Conservation (phyloP, 2,113 vertebrate genomes). For the Caracal caracal region DNA sequence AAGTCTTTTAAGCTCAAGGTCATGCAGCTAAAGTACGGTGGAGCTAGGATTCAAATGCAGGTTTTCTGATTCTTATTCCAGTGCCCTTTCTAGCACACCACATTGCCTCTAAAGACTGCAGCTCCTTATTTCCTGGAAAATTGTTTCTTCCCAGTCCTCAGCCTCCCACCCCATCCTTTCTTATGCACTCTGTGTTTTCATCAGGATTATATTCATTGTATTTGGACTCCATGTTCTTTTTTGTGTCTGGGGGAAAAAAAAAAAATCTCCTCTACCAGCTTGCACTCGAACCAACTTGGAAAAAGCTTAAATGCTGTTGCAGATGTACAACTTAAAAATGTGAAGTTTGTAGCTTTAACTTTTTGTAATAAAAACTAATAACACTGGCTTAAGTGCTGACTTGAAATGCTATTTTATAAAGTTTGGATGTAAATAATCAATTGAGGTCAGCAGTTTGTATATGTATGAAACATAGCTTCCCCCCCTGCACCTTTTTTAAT, state of each 20-base stretch:
- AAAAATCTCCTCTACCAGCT: constrained; percentile 60
- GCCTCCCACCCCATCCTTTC: not conserved
- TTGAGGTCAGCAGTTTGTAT: constrained; percentile 84
- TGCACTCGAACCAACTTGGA: constrained; percentile 69
- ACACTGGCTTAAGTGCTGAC: constrained; percentile 85
- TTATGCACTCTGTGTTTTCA: not conserved
- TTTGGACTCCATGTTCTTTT: constrained; percentile 54
- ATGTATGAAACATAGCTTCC: constrained; percentile 82
- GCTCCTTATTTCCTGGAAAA: constrained; percentile 15
- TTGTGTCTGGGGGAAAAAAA: not conserved
- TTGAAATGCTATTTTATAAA: constrained; percentile 87
- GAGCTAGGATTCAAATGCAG: not conserved
- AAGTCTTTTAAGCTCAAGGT: not conserved
- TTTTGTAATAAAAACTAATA: constrained; percentile 84
- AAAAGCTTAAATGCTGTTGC: constrained; percentile 59
- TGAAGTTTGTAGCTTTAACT: constrained; percentile 89
- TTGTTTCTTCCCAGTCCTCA: not conserved
- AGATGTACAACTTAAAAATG: constrained; percentile 81
- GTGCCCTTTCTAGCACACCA: constrained; percentile 43
- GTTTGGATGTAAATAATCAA: constrained; percentile 86
- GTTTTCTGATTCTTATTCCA: not conserved
- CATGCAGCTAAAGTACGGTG: not conserved
- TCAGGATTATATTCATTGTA: not conserved
- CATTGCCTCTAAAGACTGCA: constrained; percentile 42
- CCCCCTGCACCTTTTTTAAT: constrained; percentile 69